Conservation (phyloP, 2,888 invertebrate genomes). For the Crioceris asparagi region DNA sequence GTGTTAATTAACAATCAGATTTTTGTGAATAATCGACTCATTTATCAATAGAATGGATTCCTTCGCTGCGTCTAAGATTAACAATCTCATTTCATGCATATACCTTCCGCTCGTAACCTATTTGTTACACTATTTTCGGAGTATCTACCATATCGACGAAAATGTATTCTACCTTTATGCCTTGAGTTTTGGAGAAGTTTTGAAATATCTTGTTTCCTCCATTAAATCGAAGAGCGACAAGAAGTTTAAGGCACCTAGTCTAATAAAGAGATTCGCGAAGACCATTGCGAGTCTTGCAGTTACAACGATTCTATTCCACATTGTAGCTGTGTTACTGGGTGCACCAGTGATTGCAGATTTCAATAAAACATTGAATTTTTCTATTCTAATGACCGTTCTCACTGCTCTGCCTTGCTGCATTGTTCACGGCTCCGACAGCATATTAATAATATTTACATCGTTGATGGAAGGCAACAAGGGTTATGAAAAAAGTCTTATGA, state of each 20-base stretch:
- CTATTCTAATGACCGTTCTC: slow-evolving; percentile 48
- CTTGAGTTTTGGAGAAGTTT: slow-evolving; percentile 40
- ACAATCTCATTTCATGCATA: slow-evolving; percentile 45
- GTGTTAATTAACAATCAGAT: too few species aligned
- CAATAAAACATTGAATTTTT: slow-evolving; percentile 58
- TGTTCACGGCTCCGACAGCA: slow-evolving; percentile 48
- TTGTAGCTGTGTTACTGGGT: slow-evolving; percentile 55
- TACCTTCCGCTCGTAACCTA: slow-evolving; percentile 49
- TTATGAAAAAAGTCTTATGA: slow-evolving; percentile 38
- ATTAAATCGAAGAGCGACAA: slow-evolving; percentile 28
- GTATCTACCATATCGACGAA: slow-evolving; percentile 50
- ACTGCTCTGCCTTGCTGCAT: slow-evolving; percentile 53
- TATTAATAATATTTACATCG: slow-evolving; percentile 46
- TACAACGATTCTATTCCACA: slow-evolving; percentile 45
- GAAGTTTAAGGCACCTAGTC: neutral
- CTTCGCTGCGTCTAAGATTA: slow-evolving; percentile 8
- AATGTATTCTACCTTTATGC: slow-evolving; percentile 33
- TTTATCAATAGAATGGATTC: too few species aligned
- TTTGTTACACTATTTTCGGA: slow-evolving; percentile 45
- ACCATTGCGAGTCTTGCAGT: slow-evolving; percentile 41
- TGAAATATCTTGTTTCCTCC: slow-evolving; percentile 36
- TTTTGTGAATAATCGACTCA: too few species aligned
- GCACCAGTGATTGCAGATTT: slow-evolving; percentile 53
- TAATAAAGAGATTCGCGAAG: slow-evolving; percentile 13
- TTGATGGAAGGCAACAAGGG: slow-evolving; percentile 42